Evolutionary conservation across 2,888 invertebrate genomes (phyloP).

Genomic region (Eledona agricola): DNA sequence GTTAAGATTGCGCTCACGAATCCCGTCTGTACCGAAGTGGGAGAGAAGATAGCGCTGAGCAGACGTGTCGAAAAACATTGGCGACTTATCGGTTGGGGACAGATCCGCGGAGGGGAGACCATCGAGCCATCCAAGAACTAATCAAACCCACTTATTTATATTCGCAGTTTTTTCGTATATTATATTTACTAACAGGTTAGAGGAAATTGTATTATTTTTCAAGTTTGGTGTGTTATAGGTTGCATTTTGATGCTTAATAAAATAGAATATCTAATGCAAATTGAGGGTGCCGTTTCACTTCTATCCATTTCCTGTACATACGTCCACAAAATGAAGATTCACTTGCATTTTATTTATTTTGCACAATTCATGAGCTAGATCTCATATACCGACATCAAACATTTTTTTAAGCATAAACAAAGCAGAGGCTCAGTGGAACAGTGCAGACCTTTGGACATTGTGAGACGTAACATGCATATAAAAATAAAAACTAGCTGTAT

Average conservation of each 20-base stretch:
- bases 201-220: slow-evolving; percentile 23
- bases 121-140: slow-evolving; percentile 76
- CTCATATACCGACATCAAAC: no score
- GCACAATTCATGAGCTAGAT: no score
- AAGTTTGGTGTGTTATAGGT: slow-evolving; percentile 26
- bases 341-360: no score
- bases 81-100: slow-evolving; percentile 99
- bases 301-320: no score
- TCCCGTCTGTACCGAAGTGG: slow-evolving; percentile 98
- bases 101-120: slow-evolving; percentile 96
- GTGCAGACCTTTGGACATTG: no score
- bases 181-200: slow-evolving; percentile 16
- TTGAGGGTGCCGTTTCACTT: no score
- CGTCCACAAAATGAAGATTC: no score
- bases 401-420: no score
- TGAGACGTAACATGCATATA: no score
- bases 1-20: slow-evolving; percentile 96
- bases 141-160: slow-evolving; percentile 13
- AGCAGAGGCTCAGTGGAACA: no score
- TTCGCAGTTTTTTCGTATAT: slow-evolving; percentile 3
- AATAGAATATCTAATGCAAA: no score
- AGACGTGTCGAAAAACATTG: slow-evolving; percentile 99
- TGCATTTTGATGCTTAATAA: slow-evolving; percentile 7
- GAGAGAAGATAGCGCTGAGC: slow-evolving; percentile 99
- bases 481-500: no score